Evolutionary conservation across 2,888 invertebrate genomes (phyloP).

Genomic region (Tenthredo livida): DNA sequence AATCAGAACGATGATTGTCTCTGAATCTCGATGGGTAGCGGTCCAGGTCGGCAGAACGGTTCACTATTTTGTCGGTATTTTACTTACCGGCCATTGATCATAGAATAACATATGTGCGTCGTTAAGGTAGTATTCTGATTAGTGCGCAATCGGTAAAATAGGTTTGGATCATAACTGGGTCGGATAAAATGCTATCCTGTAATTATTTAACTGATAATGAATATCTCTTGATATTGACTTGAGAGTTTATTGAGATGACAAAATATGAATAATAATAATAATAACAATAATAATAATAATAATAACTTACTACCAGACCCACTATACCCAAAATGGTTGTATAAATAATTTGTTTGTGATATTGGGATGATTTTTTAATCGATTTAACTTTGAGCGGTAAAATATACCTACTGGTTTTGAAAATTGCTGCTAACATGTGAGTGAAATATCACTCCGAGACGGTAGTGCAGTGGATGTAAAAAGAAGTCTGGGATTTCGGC

Average conservation of each 20-base stretch:
- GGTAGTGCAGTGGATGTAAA: not conserved
- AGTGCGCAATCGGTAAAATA: not conserved
- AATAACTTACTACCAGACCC: no score
- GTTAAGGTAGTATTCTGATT: not conserved
- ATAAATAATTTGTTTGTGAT: not conserved
- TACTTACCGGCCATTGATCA: not conserved
- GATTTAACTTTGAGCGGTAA: not conserved
- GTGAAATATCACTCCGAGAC: not conserved
- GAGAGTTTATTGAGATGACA: not conserved
- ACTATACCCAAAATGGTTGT: not conserved
- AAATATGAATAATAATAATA: no score
- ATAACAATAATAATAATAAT: no score
- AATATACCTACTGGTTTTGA: not conserved
- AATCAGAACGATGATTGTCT: not conserved
- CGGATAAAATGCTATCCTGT: not conserved
- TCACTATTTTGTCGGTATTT: not conserved
- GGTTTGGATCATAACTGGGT: not conserved
- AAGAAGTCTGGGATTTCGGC: slow-evolving; percentile 17
- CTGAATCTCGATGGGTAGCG: not conserved
- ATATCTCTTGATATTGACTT: not conserved
- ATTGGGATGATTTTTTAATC: not conserved
- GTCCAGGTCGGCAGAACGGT: not conserved
- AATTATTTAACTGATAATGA: not conserved
- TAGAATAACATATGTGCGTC: not conserved
- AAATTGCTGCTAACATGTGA: not conserved